A percentile compares a stretch with the other conserved stretches of the same genome.
phyloP scores from a whole-genome alignment of 2,113 vertebrate genomes.

The Lampris megalopsis region DNA sequence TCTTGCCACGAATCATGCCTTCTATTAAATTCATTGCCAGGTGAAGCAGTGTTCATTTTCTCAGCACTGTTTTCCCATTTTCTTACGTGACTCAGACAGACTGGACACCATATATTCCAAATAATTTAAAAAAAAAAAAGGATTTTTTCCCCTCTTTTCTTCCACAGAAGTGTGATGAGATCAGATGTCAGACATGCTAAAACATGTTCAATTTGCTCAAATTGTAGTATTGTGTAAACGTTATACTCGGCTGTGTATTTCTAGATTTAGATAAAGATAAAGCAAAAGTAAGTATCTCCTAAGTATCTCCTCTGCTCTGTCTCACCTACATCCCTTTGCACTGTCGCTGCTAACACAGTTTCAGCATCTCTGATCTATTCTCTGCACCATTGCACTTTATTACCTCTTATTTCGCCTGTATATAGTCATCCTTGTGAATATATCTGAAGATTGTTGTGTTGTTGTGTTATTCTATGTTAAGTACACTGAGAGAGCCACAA shows the following conservation, averaged over 20 bases:
- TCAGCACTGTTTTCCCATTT: background rate
- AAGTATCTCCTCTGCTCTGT: background rate
- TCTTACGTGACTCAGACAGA: background rate
- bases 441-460: too few species aligned
- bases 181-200: constrained; percentile 18
- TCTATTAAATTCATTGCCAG: background rate
- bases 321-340: constrained; percentile 11
- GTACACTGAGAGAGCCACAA: too few species aligned
- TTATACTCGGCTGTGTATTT: background rate
- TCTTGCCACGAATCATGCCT: background rate
- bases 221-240: background rate
- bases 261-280: constrained; percentile 5
- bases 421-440: too few species aligned
- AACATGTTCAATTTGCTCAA: background rate
- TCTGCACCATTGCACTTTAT: too few species aligned
- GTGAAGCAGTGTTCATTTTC: background rate
- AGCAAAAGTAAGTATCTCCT: constrained; percentile 5
- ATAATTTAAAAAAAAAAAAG: too few species aligned
- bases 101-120: background rate
- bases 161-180: background rate
- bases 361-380: too few species aligned
- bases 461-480: too few species aligned
- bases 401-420: too few species aligned
- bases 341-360: background rate
- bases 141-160: background rate